phyloP scores from a whole-genome alignment of 2,113 vertebrate genomes.

The Sclerurus mexicanus region DNA sequence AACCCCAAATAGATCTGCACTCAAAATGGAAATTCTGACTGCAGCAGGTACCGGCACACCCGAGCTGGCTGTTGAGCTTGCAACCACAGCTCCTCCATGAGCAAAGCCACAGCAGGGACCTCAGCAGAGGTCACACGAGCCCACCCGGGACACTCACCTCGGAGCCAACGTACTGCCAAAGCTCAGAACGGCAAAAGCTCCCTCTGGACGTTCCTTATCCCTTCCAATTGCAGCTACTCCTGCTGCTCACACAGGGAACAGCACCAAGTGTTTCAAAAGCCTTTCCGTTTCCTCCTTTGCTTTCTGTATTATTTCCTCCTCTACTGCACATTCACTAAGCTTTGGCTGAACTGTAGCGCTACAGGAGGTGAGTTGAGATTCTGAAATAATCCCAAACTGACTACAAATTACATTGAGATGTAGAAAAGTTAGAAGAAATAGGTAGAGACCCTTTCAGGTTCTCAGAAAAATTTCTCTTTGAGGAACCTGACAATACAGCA shows the following conservation, averaged over 20 bases:
- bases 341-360: neutral
- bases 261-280: neutral
- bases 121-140: neutral
- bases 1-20: neutral
- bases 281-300: neutral
- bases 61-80: neutral
- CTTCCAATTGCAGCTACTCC: fast-evolving
- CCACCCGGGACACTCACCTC: neutral
- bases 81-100: neutral
- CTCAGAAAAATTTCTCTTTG: neutral
- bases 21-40: neutral
- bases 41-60: neutral
- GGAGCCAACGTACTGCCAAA: neutral
- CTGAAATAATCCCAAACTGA: neutral
- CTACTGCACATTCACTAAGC: neutral
- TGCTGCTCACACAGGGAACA: neutral
- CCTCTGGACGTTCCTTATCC: neutral
- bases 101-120: neutral
- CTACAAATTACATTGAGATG: neutral
- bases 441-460: neutral
- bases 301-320: neutral
- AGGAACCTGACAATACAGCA: neutral
- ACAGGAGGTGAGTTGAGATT: neutral
- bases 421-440: neutral
- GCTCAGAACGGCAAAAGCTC: neutral